A percentile compares a stretch with the other conserved stretches of the same genome.
phyloP scores from a whole-genome alignment of 1,140 invertebrate genomes.

The Drosophila sproati region DNA sequence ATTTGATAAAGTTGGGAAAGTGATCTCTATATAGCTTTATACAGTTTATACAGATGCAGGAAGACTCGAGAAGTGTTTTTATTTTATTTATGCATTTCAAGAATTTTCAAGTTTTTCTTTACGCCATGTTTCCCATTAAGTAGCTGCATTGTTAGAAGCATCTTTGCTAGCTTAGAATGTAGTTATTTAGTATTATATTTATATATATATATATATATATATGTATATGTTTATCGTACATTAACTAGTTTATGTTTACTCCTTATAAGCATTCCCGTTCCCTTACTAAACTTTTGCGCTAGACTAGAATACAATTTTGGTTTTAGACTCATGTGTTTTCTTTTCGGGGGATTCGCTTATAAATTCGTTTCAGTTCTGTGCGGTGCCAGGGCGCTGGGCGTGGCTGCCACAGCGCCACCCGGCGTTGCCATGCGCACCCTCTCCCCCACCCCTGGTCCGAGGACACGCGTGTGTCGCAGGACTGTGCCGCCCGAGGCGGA shows the following conservation, averaged over 20 bases:
- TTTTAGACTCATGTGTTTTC: constrained; percentile 20
- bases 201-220: constrained; percentile 48
- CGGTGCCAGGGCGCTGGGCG: constrained; percentile 63
- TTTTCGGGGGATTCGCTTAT: constrained; percentile 54
- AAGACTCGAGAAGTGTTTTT: constrained; percentile 19
- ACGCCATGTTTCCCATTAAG: constrained; percentile 18
- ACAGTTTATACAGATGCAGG: constrained; percentile 35
- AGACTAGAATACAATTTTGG: constrained; percentile 79
- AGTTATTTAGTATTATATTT: constrained; percentile 52
- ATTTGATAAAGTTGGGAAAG: not conserved
- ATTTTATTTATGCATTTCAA: not conserved
- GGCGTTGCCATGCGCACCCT: constrained; percentile 70
- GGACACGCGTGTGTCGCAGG: constrained; percentile 58
- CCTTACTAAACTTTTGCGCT: constrained; percentile 45
- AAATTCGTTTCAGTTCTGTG: constrained; percentile 85
- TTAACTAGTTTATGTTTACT: constrained; percentile 25
- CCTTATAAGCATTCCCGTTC: constrained; percentile 25
- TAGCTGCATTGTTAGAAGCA: constrained; percentile 26
- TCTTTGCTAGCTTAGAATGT: constrained; percentile 46
- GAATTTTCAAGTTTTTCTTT: not conserved
- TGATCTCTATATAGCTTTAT: constrained; percentile 19
- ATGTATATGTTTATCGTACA: constrained; percentile 44
- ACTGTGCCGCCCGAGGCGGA: constrained; percentile 14
- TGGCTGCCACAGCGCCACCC: constrained; percentile 59
- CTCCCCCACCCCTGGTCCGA: constrained; percentile 74